These are phyloP conservation scores for Xenops minutus DNA, from an alignment of 2,797 vertebrate genomes.

Conservation along the genomic window DNA sequence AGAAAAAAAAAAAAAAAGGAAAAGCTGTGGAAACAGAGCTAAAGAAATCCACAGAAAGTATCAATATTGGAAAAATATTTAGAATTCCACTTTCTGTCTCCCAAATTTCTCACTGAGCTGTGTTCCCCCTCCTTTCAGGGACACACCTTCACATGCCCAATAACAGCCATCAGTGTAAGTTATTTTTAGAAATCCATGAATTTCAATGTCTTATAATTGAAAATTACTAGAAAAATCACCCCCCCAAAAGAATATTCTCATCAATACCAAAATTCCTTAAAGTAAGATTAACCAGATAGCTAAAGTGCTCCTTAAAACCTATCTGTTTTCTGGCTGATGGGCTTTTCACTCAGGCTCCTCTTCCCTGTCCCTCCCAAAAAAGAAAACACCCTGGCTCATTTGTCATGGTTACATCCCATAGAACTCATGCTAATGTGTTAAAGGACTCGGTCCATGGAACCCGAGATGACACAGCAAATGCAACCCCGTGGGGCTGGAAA, in stretches of 20 bases:
- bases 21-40: neutral
- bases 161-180: rapidly evolving
- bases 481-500: neutral
- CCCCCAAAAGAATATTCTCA: neutral
- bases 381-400: neutral
- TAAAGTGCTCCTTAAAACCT: neutral
- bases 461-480: neutral
- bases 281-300: neutral
- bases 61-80: neutral
- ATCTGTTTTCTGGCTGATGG: neutral
- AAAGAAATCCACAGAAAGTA: neutral
- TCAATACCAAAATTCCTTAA: neutral
- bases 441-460: neutral
- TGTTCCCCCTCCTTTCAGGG: neutral
- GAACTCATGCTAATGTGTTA: neutral
- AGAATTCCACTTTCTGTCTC: neutral
- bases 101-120: neutral
- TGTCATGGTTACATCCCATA: neutral
- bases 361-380: neutral
- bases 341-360: neutral
- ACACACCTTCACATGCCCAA: neutral
- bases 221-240: neutral
- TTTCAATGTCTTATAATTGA: neutral
- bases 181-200: neutral
- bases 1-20: neutral